Evolutionary conservation across 2,113 vertebrate species (phyloP).

Genomic region (Upupa epops): DNA sequence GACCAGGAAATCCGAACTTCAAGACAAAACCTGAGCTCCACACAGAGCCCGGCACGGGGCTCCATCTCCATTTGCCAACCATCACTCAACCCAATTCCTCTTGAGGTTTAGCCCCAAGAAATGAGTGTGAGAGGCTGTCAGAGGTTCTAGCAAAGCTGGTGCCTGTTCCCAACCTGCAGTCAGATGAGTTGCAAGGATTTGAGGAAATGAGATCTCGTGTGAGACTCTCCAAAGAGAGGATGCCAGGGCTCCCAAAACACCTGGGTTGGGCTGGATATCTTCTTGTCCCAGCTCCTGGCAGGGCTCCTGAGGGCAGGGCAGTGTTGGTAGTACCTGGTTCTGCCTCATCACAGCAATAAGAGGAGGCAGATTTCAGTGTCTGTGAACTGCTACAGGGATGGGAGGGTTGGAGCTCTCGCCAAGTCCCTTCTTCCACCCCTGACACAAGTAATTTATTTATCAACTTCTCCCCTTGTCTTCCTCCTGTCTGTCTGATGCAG

Average conservation of each 20-base stretch:
- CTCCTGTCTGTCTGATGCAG: background rate
- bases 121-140: background rate
- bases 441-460: background rate
- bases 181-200: background rate
- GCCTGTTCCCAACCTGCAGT: background rate
- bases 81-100: background rate
- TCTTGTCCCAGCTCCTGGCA: background rate
- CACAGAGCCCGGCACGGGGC: background rate
- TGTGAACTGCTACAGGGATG: slow-evolving; percentile 75
- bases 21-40: background rate
- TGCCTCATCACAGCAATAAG: slow-evolving; percentile 76
- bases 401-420: background rate
- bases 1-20: background rate
- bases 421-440: background rate
- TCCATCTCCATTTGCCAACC: background rate
- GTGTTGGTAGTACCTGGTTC: background rate
- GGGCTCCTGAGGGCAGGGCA: background rate
- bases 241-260: background rate
- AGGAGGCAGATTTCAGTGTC: slow-evolving; percentile 80
- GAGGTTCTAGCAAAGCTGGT: background rate
- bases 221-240: slow-evolving; percentile 4
- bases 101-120: background rate
- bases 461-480: background rate
- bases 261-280: background rate
- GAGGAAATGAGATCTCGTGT: background rate